Evolutionary conservation across 2,888 invertebrate species (phyloP), one percentile per base, ranked within the genome.

Genomic region (Capitulum mitella): DNA sequence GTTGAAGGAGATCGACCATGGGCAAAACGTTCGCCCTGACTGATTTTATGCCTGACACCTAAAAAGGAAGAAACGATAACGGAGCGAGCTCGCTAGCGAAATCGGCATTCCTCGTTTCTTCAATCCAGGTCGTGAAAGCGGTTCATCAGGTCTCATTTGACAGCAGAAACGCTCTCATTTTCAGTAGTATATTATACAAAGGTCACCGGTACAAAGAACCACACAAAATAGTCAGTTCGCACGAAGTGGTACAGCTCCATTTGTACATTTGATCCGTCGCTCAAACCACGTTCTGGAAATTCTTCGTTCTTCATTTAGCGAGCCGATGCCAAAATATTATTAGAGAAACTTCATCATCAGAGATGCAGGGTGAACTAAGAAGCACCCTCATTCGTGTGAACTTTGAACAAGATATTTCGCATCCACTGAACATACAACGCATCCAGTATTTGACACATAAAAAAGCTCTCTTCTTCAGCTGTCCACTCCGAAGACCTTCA

Each of bases 221-320:
- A 34, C 64, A 64, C 64, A 64, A 64, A 64, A 64, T 19, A 64
- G 32, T 34, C 19, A 10, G 32, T 64, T n/a, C 34, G 29, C 34
- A 16, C 2, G 64, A 16, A 12, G 19, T 6, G 34, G n/a, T 29
- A 34, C 34, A 64, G 10, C 34, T 29, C 16, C 34, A 64, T 64
- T 64, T 64, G 64, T 64, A 64, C 64, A 64, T 64, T 64, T 64
- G 64, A 64, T 64, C 34, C 26, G 10, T 8, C 10, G 58, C 58
- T 26, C n/a, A 58, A 58, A 29, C n/a, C 58, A n/a, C n/a, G 10
- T 58, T 12, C 58, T 58, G 10, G 58, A 58, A 43, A 43, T 43
- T 5, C 43, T 12, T n/a, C n/a, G n/a, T n/a, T n/a, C n/a, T n/a
- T n/a, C n/a, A n/a, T n/a, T n/a, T n/a, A n/a, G n/a, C n/a, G n/a